phyloP scores from a whole-genome alignment of 1,140 invertebrate species.

The Mamestra configurata region DNA sequence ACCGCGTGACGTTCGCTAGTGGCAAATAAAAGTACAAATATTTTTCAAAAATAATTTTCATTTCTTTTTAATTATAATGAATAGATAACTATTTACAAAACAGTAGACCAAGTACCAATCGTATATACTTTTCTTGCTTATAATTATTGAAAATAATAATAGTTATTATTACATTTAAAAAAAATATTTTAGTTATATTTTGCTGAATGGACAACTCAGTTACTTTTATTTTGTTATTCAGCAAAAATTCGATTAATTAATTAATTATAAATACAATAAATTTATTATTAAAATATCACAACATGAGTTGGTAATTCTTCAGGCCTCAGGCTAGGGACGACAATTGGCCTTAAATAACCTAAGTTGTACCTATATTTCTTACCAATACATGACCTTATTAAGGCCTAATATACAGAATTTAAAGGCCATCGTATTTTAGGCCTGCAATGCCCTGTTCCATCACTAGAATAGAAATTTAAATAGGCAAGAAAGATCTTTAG shows the following conservation, averaged over 20 bases:
- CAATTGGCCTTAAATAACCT: neutral
- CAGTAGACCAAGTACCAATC: conserved; percentile 43
- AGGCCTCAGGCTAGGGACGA: neutral
- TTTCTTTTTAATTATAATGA: conserved; percentile 31
- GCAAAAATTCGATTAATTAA: conserved; percentile 11
- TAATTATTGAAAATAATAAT: conserved; percentile 18
- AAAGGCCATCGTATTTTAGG: no score
- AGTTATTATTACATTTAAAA: neutral
- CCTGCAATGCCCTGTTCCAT: no score
- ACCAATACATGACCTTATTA: no score
- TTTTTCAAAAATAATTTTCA: conserved; percentile 39
- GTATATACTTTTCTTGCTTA: conserved; percentile 21
- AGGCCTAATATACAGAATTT: no score
- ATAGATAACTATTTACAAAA: conserved; percentile 39
- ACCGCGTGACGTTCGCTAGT: neutral
- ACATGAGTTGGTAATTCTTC: conserved; percentile 29
- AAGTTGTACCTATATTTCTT: no score
- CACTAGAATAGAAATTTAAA: no score
- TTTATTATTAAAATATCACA: conserved; percentile 42
- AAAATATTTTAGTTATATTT: neutral
- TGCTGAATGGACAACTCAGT: conserved; percentile 1
- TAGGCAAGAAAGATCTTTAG: no score
- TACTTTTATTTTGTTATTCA: neutral
- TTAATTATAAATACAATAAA: conserved; percentile 36
- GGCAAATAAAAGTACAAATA: neutral